phyloP scores from a whole-genome alignment of 2,113 vertebrate species.

The Eira barbara region DNA sequence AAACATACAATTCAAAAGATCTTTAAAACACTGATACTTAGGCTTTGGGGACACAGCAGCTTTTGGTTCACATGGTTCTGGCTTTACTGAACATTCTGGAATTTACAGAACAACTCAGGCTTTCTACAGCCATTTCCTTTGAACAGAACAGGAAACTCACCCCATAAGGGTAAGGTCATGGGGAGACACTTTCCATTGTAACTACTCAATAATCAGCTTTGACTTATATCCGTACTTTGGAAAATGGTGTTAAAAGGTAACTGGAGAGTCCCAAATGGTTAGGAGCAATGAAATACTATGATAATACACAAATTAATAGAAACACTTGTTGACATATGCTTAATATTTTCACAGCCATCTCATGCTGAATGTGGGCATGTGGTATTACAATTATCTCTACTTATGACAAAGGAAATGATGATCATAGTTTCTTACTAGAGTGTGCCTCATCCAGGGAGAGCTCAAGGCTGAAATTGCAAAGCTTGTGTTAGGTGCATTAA shows the following conservation, averaged over 20 bases:
- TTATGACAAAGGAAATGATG: not conserved
- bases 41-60: not conserved
- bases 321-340: not conserved
- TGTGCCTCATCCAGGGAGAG: not conserved
- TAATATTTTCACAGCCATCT: not conserved
- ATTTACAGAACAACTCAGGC: not conserved
- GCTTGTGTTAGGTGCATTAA: not conserved
- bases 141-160: not conserved
- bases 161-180: not conserved
- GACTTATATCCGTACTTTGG: not conserved
- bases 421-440: not conserved
- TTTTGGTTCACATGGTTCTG: not conserved
- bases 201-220: not conserved
- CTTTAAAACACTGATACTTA: not conserved
- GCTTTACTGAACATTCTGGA: not conserved
- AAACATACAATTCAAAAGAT: not conserved
- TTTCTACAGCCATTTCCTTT: not conserved
- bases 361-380: not conserved
- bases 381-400: not conserved
- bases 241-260: not conserved
- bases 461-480: not conserved
- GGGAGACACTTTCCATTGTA: not conserved
- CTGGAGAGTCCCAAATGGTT: not conserved
- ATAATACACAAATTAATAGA: not conserved
- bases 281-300: not conserved